Base-by-base conservation (phyloP, 2,888 invertebrate species). In the Sinentomon sp. region DNA sequence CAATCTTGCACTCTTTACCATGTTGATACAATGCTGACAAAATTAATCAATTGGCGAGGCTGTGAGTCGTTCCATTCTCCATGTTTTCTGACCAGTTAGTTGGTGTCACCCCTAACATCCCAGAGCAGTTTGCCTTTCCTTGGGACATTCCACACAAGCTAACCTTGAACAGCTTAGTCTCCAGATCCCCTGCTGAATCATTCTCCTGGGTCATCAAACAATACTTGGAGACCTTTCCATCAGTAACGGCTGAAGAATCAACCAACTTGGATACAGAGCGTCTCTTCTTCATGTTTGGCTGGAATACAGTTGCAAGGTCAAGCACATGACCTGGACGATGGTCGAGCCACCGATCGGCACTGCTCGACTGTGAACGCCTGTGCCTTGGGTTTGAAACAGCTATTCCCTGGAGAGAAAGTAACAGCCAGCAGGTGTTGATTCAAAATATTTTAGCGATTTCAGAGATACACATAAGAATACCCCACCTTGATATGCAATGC, bases 121-220 rank as follows among this genome's bases (percentile, higher is more conserved):
- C n/a, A n/a, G n/a, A n/a, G n/a, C n/a, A n/a, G n/a, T 17, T 27
- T 12, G 12, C 17, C 3, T 24, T 14, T 4, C 4, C 4, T 5
- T 17, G n/a, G n/a, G n/a, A n/a, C n/a, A n/a, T n/a, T n/a, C n/a
- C n/a, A n/a, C n/a, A n/a, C n/a, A n/a, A n/a, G 25, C 34, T 40
- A 46, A 68, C 70, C 62, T 87, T 94, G 50, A 77, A 82, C 12
- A 89, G 50, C 46, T 77, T 77, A 0, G 92, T 94, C 53, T 85
- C 83, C 3, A 94, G 56, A 48, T 85, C 85, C 0, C 94, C 94
- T 44, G 76, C 77, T 0, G 74, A 70, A 50, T 87, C 87, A 14
- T 77, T 71, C 45, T 80, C 78, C 54, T 94, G 92, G 0, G 85
- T 74, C 13, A 85, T 71, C 1, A 97, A 61, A 41, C 87, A 77